Base-by-base conservation (phyloP, 2,113 vertebrate species). In the Neotoma lepida region DNA sequence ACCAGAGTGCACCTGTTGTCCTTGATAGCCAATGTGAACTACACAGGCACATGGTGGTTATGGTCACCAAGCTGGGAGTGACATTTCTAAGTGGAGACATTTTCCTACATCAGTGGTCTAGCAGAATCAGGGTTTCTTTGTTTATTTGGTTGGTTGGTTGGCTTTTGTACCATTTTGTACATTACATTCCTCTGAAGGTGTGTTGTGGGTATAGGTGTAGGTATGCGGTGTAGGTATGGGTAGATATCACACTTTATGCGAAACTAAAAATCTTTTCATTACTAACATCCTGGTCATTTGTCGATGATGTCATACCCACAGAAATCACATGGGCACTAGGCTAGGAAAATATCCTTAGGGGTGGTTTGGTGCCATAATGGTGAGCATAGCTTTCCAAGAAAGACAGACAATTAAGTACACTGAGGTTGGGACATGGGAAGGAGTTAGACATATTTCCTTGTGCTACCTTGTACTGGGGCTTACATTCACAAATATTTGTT, bases 261-360 rank as follows among this genome's bases (percentile, higher is more conserved):
- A 88, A 93, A 92, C 17, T 51, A 30, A 85, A 77, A 74, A 68
- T 93, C 78, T 22, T n/a, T 81, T 70, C 26, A 63, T 74, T 90
- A 54, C n/a, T 88, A 90, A 63, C 41, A 80, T 13, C 6, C 46
- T 76, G 76, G 12, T 30, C 9, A 76, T 44, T 74, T 64, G 63
- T 54, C 8, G 63, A 78, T 18, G 39, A 63, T 71, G 12, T n/a
- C 4, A 82, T 10, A 68, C 0, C 26, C 39, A 82, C 10, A 46
- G 39, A 41, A 87, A 73, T 35, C 13, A 63, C 5, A 84, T 2
- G 0, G 46, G 10, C 8, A 7, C 0, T 39, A 18, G 39, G 49
- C 2, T 81, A 3, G n/a, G 77, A 92, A 86, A 26, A 58, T 9
- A 5, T 0, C 24, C 14, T 44, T 61, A 30, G 12, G 9, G 17